Evolutionary conservation across 2,888 invertebrate genomes (phyloP).

Genomic region (Epistrophe grossulariae): DNA sequence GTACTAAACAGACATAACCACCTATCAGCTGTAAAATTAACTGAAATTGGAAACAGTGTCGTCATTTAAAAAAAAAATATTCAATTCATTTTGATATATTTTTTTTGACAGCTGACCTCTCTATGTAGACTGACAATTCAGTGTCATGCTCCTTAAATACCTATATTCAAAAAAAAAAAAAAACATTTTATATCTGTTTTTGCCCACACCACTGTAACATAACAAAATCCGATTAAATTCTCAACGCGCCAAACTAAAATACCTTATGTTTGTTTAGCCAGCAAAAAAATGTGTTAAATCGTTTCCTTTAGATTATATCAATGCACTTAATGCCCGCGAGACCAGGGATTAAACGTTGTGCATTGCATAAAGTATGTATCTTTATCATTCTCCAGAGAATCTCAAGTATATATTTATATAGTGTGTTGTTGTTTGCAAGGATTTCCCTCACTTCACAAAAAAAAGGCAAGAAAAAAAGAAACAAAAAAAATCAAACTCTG

Average conservation of each 20-base stretch:
- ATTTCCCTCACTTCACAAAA: slow-evolving; percentile 17
- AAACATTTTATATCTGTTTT: too few relatives aligned
- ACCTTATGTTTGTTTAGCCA: slow-evolving; percentile 55
- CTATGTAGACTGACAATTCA: too few relatives aligned
- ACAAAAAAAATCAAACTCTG: slow-evolving; percentile 37
- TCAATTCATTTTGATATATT: too few relatives aligned
- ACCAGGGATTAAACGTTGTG: slow-evolving; percentile 57
- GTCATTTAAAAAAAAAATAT: too few relatives aligned
- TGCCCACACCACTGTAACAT: slow-evolving; percentile 23
- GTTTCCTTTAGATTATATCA: slow-evolving; percentile 65
- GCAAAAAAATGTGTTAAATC: slow-evolving; percentile 62
- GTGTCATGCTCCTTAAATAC: too few relatives aligned
- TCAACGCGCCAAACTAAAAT: slow-evolving; percentile 22
- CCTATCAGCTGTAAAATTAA: too few relatives aligned
- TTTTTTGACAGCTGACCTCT: too few relatives aligned
- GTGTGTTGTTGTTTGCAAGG: slow-evolving; percentile 52
- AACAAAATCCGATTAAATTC: slow-evolving; percentile 14
- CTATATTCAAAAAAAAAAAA: too few relatives aligned
- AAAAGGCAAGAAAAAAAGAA: slow-evolving; percentile 5
- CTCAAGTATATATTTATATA: too few relatives aligned
- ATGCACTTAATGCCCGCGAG: slow-evolving; percentile 55
- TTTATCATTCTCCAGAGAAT: slow-evolving; percentile 50
- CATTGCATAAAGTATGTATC: slow-evolving; percentile 20
- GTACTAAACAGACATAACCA: too few relatives aligned
- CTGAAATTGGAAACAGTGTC: too few relatives aligned